Evolutionary conservation across 2,113 vertebrate species (phyloP).

Genomic region (Dasyornis broadbenti): DNA sequence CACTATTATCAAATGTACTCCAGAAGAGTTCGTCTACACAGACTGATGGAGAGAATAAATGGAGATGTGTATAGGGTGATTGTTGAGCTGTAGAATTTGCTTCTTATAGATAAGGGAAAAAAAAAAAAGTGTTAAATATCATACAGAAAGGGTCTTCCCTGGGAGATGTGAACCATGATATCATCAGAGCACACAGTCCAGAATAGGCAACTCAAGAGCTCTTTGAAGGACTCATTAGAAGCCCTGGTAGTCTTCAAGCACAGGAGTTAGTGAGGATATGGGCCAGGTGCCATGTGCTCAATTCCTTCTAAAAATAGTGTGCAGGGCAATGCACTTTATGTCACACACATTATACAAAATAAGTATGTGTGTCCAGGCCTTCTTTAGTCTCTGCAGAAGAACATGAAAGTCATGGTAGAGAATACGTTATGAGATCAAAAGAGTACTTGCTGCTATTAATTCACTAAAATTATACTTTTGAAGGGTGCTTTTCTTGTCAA

Average conservation of each 20-base stretch:
- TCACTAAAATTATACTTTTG: neutral
- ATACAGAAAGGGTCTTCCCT: neutral
- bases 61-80: neutral
- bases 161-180: accelerated
- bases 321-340: neutral
- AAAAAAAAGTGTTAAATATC: neutral
- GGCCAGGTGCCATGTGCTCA: neutral
- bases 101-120: neutral
- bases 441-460: neutral
- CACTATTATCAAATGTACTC: neutral
- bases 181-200: neutral
- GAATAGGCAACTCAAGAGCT: neutral
- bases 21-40: neutral
- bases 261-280: neutral
- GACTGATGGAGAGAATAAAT: neutral
- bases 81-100: neutral
- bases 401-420: neutral
- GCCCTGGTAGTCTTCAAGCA: neutral
- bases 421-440: neutral
- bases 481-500: neutral
- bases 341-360: neutral
- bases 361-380: neutral
- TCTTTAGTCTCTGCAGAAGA: neutral
- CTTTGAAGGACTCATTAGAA: neutral
- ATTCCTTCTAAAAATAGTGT: neutral